Evolutionary conservation across 2,888 invertebrate species (phyloP), one percentile per base, ranked within the genome.

Genomic region (Xylophagus ater): DNA sequence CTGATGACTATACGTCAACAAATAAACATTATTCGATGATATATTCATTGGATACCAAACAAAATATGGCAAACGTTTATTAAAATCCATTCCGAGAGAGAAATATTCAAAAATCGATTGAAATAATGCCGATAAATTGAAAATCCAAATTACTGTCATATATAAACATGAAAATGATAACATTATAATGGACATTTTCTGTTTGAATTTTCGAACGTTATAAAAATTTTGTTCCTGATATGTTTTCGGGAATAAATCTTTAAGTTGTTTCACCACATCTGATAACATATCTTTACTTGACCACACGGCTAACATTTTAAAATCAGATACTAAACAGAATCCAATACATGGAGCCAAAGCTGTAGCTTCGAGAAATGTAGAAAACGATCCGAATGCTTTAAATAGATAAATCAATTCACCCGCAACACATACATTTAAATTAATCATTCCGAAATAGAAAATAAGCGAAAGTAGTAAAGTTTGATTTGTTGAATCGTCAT

Each of bases 291-390:
- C 9, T 3, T 52, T 51, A 10, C 52, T 51, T 3, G 44, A 44
- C 44, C 49, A 51, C n/a, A 59, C 51, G 21, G 51, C 46, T 4
- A 49, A 42, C 26, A 60, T 55, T 44, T 61, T 62, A 1, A 58
- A 41, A 23, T 53, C 49, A 1, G 55, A 52, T 9, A 59, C 50
- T 1, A 54, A 25, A 1, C 41, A 40, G 18, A 43, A 45, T 15
- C 59, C 57, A 14, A 60, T 52, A 26, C 51, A 58, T 0, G 56
- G 51, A 0, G 56, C 44, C 29, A 51, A 54, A 47, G 53, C 55
- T 23, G 55, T 58, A 32, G 58, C 59, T 39, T 58, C 56, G 4
- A 57, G 29, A 23, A 62, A 59, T 43, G 55, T 51, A 20, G 45
- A 52, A 24, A 49, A 48, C 4, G 43, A 49, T 14, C 56, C 49